Percentiles rank a stretch among this genome's conserved stretches.
Evolutionary conservation across 2,113 vertebrate genomes (phyloP).

Genomic region (Ornithorhynchus anatinus): DNA sequence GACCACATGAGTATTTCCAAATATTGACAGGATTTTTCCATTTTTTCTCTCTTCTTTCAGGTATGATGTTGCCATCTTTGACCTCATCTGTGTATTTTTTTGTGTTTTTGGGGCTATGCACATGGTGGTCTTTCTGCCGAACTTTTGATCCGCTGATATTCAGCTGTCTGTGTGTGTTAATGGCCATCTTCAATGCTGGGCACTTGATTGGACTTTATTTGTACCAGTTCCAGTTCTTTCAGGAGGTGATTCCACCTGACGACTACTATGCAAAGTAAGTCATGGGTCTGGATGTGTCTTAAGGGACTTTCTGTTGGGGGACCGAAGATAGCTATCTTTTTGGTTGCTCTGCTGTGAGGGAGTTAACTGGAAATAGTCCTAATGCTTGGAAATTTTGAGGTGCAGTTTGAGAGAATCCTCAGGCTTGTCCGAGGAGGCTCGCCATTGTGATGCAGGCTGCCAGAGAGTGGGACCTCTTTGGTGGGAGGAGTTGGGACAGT

Average conservation of each 20-base stretch:
- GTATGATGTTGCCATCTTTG: constrained; percentile 94
- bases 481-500: too few species aligned
- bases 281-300: too few species aligned
- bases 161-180: constrained; percentile 96
- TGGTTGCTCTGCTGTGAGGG: too few species aligned
- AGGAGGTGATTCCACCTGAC: constrained; percentile 82
- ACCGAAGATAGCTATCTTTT: too few species aligned
- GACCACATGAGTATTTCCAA: not conserved
- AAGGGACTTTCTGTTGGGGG: too few species aligned
- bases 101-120: constrained; percentile 93
- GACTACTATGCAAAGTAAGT: constrained; percentile 90
- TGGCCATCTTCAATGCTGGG: constrained; percentile 96
- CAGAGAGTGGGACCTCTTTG: too few species aligned
- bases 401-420: too few species aligned
- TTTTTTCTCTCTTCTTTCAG: constrained; percentile 61
- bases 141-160: constrained; percentile 93
- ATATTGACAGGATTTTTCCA: not conserved
- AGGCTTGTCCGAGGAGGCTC: too few species aligned
- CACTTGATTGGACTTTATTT: constrained; percentile 94
- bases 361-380: too few species aligned
- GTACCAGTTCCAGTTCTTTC: constrained; percentile 97
- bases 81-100: constrained; percentile 96
- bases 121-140: constrained; percentile 96
- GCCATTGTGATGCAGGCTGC: too few species aligned
- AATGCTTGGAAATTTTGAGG: too few species aligned